Evolutionary conservation across 2,797 vertebrate species (phyloP), one percentile per base, ranked within the genome.

Genomic region (Percopsis omiscomaycus): DNA sequence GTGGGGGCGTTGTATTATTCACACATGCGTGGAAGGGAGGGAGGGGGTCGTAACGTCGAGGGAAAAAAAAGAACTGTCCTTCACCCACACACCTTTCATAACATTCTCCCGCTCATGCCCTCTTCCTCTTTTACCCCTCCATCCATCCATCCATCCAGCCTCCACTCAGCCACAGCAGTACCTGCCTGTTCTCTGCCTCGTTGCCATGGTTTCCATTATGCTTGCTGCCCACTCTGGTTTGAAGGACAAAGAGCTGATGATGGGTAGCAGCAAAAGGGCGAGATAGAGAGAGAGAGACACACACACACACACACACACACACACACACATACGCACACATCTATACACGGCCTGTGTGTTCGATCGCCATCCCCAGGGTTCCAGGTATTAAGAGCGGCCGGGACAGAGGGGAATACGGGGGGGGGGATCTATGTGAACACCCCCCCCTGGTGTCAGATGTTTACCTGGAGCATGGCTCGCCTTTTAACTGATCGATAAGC

Each of bases 121-220:
- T 71, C 63, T 63, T 54, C 59, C 49, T 14, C 3, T 73, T 72
- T 53, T 44, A 12, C 49, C 14, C 51, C 8, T 27, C 50, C 50
- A 9, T 45, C 22, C 27, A 59, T 68, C 58, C 71, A 63, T 82
- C 53, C 51, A 27, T 63, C 84, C 64, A 52, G 73, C 71, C 73
- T 82, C 30, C 45, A 6, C 64, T 77, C 59, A 50, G 67, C 44
- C 78, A 81, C 62, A 80, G 63, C 69, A 62, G 45, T 45, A 63
- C 78, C 65, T 83, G 75, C 80, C 77, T 77, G 71, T 73, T 74
- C 63, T n/a, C 80, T 64, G 67, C 79, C 73, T 82, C 27, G 89
- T 91, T 91, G 87, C 84, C 81, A 90, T 91, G 87, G 91, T 89
- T 90, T 84, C 88, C 73, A 84, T 85, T 85, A 89, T 88, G 73